phyloP scores from a whole-genome alignment of 1,140 invertebrate genomes.

The Paralvinella palmiformis region DNA sequence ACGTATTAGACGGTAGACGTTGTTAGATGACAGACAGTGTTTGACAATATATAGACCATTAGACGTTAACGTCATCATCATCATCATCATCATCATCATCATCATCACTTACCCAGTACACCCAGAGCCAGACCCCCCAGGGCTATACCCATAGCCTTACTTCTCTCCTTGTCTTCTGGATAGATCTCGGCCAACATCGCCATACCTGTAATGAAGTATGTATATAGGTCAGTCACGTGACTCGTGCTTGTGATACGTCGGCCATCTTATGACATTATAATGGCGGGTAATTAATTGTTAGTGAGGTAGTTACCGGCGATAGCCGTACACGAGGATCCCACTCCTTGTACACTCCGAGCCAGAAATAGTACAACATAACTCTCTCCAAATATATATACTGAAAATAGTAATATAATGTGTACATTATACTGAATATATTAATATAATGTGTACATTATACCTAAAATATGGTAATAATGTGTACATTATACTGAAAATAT shows the following conservation, averaged over 20 bases:
- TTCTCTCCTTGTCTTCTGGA: conserved; percentile 86
- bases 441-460: too few relatives aligned
- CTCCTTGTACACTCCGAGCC: conserved; percentile 85
- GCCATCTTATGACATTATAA: background rate
- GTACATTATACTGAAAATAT: too few relatives aligned
- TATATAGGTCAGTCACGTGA: background rate
- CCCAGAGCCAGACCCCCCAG: conserved; percentile 88
- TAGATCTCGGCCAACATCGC: conserved; percentile 93
- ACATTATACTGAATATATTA: too few relatives aligned
- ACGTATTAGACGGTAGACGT: too few relatives aligned
- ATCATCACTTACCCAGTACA: conserved; percentile 62
- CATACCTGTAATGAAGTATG: conserved; percentile 63
- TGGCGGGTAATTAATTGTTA: background rate
- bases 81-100: background rate
- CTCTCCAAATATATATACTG: conserved; percentile 88
- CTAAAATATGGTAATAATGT: too few relatives aligned
- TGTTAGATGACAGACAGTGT: background rate
- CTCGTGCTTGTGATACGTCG: background rate
- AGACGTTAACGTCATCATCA: background rate
- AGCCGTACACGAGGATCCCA: conserved; percentile 88
- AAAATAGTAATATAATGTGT: too few relatives aligned
- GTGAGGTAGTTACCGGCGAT: conserved; percentile 65
- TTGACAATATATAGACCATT: background rate
- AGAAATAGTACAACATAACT: conserved; percentile 84
- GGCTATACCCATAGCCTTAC: conserved; percentile 94